Base-by-base conservation (phyloP, 92 coral and sea anemone genomes). In the Zoanthus sansibaricus region DNA sequence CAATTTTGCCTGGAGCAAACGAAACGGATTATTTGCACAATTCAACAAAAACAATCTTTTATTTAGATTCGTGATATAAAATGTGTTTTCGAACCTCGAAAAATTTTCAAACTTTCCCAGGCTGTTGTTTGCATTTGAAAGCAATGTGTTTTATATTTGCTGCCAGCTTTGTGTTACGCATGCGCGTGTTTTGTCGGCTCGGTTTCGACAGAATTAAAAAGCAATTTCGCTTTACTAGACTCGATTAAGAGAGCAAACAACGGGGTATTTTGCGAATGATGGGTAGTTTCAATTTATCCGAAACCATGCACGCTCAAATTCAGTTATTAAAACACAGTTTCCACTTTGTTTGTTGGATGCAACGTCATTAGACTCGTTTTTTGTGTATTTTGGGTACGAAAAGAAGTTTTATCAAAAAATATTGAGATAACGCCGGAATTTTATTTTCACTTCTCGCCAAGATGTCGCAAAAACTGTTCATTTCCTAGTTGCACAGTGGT, bases 171-270 rank as follows among this genome's bases (percentile, higher is more conserved):
- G 11, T 46, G 21, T 15, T 48, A 51, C 85, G 73, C 85, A 80
- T 80, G 85, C 75, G 85, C 25, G 20, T 16, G 55, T 77, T 54
- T 18, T 62, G 54, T 42, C 6, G 72, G 56, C 37, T 80, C 48
- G 25, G 59, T 80, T 80, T 64, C 61, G 75, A 3, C 46, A 6
- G 62, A 92, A 89, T 92, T 86, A 86, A 86, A 92, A 86, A 83
- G 79, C 89, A 68, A 77, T 90, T 80, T 75, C 68, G 86, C 71
- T 58, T 49, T 72, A 73, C 83, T 71, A 90, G 72, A 56, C 69
- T 79, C 75, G 89, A 90, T 84, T 90, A 87, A 69, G 78, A 68
- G 58, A 58, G 93, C 79, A 92, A 92, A 92, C 84, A 92, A 88
- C 84, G 70, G 91, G 71, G 87, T 86, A 58, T 83, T 82, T 75